Evolutionary conservation across 2,113 vertebrate genomes (phyloP).

Genomic region (Psittacula cyanocephala): DNA sequence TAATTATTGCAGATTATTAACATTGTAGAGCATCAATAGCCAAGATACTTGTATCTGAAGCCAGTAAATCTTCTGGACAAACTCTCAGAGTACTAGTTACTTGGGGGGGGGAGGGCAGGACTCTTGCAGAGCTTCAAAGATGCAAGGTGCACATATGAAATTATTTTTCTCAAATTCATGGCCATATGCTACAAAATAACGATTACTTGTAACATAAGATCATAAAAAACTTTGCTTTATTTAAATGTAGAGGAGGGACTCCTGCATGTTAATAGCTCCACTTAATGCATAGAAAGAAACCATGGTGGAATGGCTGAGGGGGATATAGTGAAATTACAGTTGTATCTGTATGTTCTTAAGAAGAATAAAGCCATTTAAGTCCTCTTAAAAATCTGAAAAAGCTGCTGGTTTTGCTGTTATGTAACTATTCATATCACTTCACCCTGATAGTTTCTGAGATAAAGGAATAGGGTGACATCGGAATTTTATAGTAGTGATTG

Average conservation of each 20-base stretch:
- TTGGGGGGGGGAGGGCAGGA: neutral
- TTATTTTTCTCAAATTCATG: neutral
- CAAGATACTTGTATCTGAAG: neutral
- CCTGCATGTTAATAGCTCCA: neutral
- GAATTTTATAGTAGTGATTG: neutral
- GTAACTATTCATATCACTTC: neutral
- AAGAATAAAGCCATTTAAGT: neutral
- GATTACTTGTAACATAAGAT: neutral
- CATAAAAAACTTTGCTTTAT: neutral
- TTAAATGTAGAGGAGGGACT: neutral
- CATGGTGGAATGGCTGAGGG: neutral
- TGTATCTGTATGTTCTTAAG: neutral
- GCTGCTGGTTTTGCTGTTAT: neutral
- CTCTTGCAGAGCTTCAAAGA: neutral
- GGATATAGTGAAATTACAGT: neutral
- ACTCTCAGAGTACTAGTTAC: neutral
- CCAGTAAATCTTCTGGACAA: neutral
- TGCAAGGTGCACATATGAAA: neutral
- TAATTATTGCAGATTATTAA: neutral
- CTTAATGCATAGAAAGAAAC: neutral
- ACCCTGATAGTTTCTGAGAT: conserved; percentile 27
- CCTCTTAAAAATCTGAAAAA: neutral
- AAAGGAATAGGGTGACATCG: neutral
- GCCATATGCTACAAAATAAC: neutral
- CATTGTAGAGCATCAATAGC: neutral